phyloP scores from a whole-genome alignment of 2,888 invertebrate species.

The Leuctra nigra region DNA sequence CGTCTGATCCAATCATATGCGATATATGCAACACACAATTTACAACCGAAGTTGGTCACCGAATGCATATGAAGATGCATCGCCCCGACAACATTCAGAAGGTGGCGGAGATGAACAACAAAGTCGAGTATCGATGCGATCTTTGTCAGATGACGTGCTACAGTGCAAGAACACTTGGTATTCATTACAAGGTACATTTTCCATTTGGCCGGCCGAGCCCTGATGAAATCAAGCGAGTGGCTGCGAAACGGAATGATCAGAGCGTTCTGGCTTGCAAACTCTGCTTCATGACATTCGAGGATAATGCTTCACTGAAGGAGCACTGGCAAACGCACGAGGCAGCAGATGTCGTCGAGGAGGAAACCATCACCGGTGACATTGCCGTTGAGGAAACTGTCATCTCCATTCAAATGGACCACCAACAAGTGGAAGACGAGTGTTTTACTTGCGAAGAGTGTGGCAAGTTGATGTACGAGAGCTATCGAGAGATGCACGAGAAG shows the following conservation, averaged over 20 bases:
- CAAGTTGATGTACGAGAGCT: not conserved
- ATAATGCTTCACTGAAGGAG: constrained; percentile 4
- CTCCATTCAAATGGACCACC: no score
- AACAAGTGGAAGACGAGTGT: not conserved
- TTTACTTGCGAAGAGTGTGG: not conserved
- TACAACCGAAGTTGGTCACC: constrained; percentile 53
- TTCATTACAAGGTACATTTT: constrained; percentile 8
- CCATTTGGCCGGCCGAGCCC: not conserved
- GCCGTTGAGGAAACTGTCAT: not conserved
- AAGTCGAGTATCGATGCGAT: constrained; percentile 5
- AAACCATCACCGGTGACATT: not conserved
- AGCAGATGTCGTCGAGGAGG: not conserved
- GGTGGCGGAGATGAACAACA: constrained; percentile 1
- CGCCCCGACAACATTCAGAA: constrained; percentile 9
- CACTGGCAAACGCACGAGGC: constrained; percentile 15
- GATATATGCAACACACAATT: constrained; percentile 66
- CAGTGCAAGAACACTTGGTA: constrained; percentile 7
- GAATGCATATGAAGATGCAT: constrained; percentile 72
- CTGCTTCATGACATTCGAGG: constrained; percentile 8
- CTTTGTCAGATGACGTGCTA: constrained; percentile 12
- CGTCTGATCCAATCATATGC: not conserved
- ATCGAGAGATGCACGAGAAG: not conserved
- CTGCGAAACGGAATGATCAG: no score
- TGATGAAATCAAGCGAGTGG: not conserved
- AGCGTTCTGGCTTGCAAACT: constrained; percentile 11